Evolutionary conservation across 2,888 invertebrate genomes (phyloP).

Genomic region (Caenorhabditis afra): DNA sequence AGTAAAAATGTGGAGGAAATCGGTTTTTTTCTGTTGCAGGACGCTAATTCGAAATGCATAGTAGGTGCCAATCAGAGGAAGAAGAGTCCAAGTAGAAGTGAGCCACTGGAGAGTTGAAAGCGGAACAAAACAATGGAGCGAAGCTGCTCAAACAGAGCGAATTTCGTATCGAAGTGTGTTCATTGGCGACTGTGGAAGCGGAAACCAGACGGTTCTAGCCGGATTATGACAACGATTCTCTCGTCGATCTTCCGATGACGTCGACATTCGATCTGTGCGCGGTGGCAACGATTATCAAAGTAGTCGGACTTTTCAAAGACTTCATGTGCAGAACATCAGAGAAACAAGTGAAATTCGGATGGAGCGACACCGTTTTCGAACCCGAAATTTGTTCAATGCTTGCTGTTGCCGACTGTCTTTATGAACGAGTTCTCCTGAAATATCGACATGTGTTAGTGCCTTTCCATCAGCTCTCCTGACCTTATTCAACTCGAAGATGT

Average conservation of each 20-base stretch:
- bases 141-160: conserved; percentile 1
- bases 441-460: not conserved
- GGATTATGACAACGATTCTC: not conserved
- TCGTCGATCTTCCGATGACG: no score
- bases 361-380: not conserved
- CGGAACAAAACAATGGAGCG: not conserved
- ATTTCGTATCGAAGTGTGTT: not conserved
- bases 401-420: conserved; percentile 45
- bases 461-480: not conserved
- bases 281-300: no score
- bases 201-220: no score
- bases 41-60: conserved; percentile 2
- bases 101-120: not conserved
- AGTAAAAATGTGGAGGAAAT: no score
- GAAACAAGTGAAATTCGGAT: not conserved
- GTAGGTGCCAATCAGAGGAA: not conserved
- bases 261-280: no score
- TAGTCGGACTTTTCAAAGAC: no score
- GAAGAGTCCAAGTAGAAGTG: not conserved
- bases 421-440: conserved; percentile 40
- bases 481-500: conserved; percentile 25
- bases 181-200: no score
- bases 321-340: no score
- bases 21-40: no score
- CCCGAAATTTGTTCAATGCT: not conserved